A percentile compares a stretch with the other conserved stretches of the same genome.
These are phyloP conservation scores for Melanotaenia maccullochi DNA, from an alignment of 2,797 vertebrate species.

Conservation along the genomic window DNA sequence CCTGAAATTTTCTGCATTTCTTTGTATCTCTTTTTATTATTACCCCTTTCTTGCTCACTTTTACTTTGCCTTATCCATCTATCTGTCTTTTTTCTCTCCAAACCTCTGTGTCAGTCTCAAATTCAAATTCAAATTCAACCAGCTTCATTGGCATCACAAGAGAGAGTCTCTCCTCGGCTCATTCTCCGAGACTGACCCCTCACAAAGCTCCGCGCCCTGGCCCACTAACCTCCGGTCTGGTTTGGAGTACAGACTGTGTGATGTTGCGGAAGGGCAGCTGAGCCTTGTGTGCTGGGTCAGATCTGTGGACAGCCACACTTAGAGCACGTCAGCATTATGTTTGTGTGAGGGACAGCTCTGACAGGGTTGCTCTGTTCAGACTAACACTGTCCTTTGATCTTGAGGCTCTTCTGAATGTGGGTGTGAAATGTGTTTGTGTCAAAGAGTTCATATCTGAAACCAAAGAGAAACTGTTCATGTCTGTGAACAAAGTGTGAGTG, in stretches of 20 bases:
- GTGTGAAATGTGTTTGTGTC: conserved; percentile 49
- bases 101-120: conserved; percentile 68
- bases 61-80: conserved; percentile 44
- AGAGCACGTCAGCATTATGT: conserved; percentile 59
- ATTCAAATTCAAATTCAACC: conserved; percentile 80
- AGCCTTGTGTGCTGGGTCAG: conserved; percentile 60
- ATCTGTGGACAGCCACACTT: conserved; percentile 67
- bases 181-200: conserved; percentile 58
- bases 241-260: conserved; percentile 59
- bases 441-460: conserved; percentile 49
- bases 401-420: conserved; percentile 45
- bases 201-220: conserved; percentile 68
- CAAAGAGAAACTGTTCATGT: conserved; percentile 29
- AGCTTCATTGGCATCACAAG: conserved; percentile 83
- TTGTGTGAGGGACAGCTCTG: conserved; percentile 66
- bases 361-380: conserved; percentile 68
- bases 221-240: conserved; percentile 74
- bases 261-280: conserved; percentile 64
- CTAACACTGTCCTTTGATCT: conserved; percentile 67
- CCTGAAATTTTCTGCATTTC: conserved; percentile 44
- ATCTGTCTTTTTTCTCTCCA: conserved; percentile 30
- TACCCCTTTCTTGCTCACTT: conserved; percentile 48
- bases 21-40: conserved; percentile 44
- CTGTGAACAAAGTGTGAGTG: conserved; percentile 1
- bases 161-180: conserved; percentile 61